phyloP scores from a whole-genome alignment of 2,113 vertebrate genomes.

The Pipa parva region DNA sequence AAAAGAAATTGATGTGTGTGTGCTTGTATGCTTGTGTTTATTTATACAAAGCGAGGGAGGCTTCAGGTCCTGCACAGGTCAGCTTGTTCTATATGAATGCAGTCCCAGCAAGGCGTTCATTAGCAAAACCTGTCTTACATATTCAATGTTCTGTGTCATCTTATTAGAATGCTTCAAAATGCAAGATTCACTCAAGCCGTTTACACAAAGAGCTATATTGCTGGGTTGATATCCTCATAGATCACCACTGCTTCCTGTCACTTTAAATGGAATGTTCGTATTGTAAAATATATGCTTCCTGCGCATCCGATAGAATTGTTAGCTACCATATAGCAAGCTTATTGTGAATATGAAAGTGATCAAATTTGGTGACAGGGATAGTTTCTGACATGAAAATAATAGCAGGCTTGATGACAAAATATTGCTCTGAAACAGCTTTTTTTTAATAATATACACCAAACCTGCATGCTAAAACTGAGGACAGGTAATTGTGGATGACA shows the following conservation, averaged over 20 bases:
- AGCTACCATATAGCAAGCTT: not conserved
- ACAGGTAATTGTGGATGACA: no score
- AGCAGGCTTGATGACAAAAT: no score
- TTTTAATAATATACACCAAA: no score
- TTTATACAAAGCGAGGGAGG: not conserved
- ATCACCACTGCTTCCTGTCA: conserved; percentile 13
- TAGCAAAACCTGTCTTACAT: conserved; percentile 11
- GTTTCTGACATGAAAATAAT: no score
- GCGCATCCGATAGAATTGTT: not conserved
- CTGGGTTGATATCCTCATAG: conserved; percentile 8
- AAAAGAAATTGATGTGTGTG: not conserved
- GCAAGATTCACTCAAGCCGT: no score
- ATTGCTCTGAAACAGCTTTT: no score
- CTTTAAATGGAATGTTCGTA: not conserved
- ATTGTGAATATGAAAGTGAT: no score
- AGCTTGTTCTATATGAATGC: not conserved
- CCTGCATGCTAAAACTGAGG: no score
- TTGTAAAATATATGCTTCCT: not conserved
- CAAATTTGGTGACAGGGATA: no score
- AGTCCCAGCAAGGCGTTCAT: conserved; percentile 11
- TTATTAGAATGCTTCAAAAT: not conserved
- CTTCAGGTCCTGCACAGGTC: not conserved
- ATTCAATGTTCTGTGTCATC: conserved; percentile 17
- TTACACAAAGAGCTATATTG: not conserved
- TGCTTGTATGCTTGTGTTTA: not conserved